Evolutionary conservation across 2,888 invertebrate species (phyloP), one percentile per base, ranked within the genome.

Genomic region (Cloeon dipterum): DNA sequence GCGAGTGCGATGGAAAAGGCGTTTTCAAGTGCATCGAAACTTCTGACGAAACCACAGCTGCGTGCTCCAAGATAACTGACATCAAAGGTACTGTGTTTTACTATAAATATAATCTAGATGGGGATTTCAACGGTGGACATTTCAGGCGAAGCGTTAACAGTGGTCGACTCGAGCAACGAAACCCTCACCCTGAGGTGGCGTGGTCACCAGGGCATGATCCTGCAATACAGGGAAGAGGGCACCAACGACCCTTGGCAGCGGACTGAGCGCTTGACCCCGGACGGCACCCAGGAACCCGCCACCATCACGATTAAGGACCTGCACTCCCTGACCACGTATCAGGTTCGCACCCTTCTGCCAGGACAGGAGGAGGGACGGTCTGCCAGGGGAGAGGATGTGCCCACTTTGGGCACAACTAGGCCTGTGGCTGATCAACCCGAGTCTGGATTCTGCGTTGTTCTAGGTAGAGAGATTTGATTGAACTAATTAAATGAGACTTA

Each of bases 201-300:
- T n/a, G 38, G 38, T 3, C 38, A 33, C 18, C n/a, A 33, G 1
- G 38, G 38, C 11, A 20, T 33, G n/a, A 26, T 34, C n/a, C 13
- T 38, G 23, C 38, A 38, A 18, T 38, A 32, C 18, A 25, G 38
- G 3, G 34, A 32, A 19, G 13, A 25, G n/a, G 18, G 25, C 20
- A 26, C 26, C 3, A 13, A 10, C 16, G 26, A 20, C 2, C 21
- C 34, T 10, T 38, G 38, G 38, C 21, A 26, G 13, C 32, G 26
- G 7, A 25, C 18, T 17, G 38, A 33, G 10, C 23, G 33, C 18
- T 14, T 38, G 13, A 29, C 29, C n/a, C 29, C 29, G 16, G 29
- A 29, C 29, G 29, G 29, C 5, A 38, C 25, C n/a, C 34, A 33
- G 7, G n/a, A 25, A 1, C 38, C 38, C 5, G 38, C 34, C 23